phyloP scores from a whole-genome alignment of 2,888 invertebrate genomes.

The Bellardia pandia region DNA sequence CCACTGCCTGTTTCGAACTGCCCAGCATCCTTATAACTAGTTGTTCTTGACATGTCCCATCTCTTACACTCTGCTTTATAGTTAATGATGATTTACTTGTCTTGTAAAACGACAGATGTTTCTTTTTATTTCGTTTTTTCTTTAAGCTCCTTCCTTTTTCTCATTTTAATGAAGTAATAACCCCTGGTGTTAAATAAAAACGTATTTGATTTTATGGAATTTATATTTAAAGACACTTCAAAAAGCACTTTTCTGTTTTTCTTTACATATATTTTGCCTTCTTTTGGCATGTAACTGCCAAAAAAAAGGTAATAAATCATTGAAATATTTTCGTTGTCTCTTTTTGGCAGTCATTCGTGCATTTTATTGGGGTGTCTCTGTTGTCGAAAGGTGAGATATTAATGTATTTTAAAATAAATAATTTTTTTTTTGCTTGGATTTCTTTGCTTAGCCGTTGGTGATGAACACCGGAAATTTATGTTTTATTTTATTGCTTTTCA shows the following conservation, averaged over 20 bases:
- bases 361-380: constrained; percentile 47
- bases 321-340: constrained; percentile 20
- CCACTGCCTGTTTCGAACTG: neutral
- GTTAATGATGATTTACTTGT: constrained; percentile 56
- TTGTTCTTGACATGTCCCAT: constrained; percentile 37
- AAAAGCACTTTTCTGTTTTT: neutral
- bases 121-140: neutral
- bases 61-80: constrained; percentile 4
- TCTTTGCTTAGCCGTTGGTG: neutral
- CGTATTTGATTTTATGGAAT: constrained; percentile 3
- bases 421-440: neutral
- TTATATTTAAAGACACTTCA: constrained; percentile 7
- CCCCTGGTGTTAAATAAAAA: constrained; percentile 31
- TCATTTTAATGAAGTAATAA: constrained; percentile 27
- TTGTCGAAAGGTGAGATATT: constrained; percentile 51
- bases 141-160: neutral
- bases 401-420: constrained; percentile 14
- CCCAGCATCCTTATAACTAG: neutral
- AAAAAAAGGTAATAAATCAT: constrained; percentile 56
- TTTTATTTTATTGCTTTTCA: constrained; percentile 56
- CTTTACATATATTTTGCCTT: neutral
- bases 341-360: constrained; percentile 45
- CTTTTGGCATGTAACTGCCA: constrained; percentile 10
- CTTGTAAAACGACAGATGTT: constrained; percentile 43
- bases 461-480: constrained; percentile 47